These are phyloP conservation scores for Phragmatobia fuliginosa DNA, from an alignment of 2,888 invertebrate genomes.

Conservation along the genomic window DNA sequence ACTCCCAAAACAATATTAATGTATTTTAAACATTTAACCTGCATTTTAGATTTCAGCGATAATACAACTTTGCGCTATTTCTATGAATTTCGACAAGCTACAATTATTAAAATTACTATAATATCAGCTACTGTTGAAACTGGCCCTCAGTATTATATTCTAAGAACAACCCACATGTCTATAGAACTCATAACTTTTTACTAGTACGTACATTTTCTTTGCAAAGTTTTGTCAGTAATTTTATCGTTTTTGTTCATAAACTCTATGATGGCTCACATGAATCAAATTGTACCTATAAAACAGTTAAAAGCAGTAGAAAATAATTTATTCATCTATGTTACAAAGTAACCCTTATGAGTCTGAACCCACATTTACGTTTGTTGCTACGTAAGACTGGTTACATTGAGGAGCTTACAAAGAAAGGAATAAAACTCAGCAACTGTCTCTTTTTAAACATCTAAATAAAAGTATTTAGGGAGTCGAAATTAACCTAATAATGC, in stretches of 20 bases:
- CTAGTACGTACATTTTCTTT: not conserved
- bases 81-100: no score
- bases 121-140: no score
- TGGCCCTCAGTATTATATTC: not conserved
- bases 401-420: not conserved
- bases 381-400: not conserved
- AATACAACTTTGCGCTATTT: no score
- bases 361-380: not conserved
- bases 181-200: not conserved
- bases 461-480: no score
- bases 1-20: no score
- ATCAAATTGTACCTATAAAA: not conserved
- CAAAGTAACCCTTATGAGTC: conserved; percentile 12
- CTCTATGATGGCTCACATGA: not conserved
- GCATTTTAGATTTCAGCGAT: no score
- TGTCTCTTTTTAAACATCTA: not conserved
- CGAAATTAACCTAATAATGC: no score
- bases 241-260: conserved; percentile 3
- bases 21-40: no score
- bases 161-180: not conserved
- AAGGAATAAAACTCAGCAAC: not conserved
- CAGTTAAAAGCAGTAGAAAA: conserved; percentile 1
- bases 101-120: no score
- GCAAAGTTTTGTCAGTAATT: not conserved
- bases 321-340: conserved; percentile 2